Evolutionary conservation across 2,113 vertebrate genomes (phyloP).

Genomic region (Conger conger): DNA sequence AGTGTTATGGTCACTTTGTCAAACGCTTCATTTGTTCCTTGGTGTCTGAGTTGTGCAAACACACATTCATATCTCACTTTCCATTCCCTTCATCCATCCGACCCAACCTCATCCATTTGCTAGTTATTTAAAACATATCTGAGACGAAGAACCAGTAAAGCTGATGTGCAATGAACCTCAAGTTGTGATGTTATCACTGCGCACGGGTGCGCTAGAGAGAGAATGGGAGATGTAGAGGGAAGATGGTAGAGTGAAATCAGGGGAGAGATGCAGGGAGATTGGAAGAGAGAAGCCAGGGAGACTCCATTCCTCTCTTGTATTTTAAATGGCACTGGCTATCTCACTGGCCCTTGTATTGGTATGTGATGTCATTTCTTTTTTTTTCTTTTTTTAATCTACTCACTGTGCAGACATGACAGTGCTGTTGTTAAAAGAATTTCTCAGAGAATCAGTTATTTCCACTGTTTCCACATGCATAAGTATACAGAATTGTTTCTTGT

Average conservation of each 20-base stretch:
- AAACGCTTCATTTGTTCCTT: background rate
- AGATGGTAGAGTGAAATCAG: background rate
- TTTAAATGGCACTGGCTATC: background rate
- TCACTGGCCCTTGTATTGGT: background rate
- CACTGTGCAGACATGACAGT: background rate
- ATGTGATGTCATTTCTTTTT: background rate
- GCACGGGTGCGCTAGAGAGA: constrained; percentile 40
- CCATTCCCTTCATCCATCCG: background rate
- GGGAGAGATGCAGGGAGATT: background rate
- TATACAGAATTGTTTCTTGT: background rate
- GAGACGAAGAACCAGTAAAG: background rate
- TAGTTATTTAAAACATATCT: background rate
- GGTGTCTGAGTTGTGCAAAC: background rate
- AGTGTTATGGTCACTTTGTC: too few species aligned
- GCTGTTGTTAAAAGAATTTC: background rate
- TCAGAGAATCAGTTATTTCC: background rate
- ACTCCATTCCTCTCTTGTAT: background rate
- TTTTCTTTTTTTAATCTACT: background rate
- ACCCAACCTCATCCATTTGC: background rate
- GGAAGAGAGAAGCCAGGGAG: background rate
- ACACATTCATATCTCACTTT: background rate
- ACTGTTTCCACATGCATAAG: too few species aligned
- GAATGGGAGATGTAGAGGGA: background rate
- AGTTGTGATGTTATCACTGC: background rate
- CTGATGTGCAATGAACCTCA: background rate